A percentile compares a stretch with the other conserved stretches of the same genome.
Evolutionary conservation across 2,888 invertebrate species (phyloP).

Genomic region (Tinea pellionella): DNA sequence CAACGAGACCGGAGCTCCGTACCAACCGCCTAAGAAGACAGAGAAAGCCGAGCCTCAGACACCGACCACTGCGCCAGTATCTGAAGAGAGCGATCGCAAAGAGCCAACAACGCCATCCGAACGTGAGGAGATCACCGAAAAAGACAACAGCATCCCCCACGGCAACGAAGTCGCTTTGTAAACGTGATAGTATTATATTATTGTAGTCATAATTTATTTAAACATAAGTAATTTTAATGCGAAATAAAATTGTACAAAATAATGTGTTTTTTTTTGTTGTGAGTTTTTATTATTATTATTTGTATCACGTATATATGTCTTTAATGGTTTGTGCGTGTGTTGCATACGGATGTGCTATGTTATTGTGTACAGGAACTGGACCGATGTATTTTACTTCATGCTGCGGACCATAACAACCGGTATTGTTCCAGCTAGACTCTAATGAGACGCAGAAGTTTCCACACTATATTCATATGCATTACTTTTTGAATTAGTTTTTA

Average conservation of each 20-base stretch:
- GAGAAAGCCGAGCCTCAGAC: slow-evolving; percentile 22
- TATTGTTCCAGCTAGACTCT: slow-evolving; percentile 6
- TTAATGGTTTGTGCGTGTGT: slow-evolving; percentile 13
- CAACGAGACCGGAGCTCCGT: slow-evolving; percentile 36
- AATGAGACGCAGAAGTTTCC: background rate
- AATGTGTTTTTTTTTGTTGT: slow-evolving; percentile 43
- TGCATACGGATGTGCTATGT: slow-evolving; percentile 1
- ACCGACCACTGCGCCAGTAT: background rate
- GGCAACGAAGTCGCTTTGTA: slow-evolving; percentile 36
- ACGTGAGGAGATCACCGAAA: slow-evolving; percentile 39
- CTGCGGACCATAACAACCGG: slow-evolving; percentile 10
- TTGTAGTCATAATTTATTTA: slow-evolving; percentile 20
- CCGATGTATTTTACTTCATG: background rate
- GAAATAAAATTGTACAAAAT: slow-evolving; percentile 44
- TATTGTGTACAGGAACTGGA: slow-evolving; percentile 10
- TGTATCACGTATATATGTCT: slow-evolving; percentile 8
- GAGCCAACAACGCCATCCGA: slow-evolving; percentile 42
- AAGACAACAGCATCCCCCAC: slow-evolving; percentile 48
- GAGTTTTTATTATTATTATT: slow-evolving; percentile 5
- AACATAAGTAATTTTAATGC: slow-evolving; percentile 39
- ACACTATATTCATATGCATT: background rate
- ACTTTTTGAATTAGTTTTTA: too few species aligned
- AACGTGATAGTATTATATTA: background rate
- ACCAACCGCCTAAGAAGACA: slow-evolving; percentile 20
- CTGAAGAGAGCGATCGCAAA: slow-evolving; percentile 32